phyloP scores from a whole-genome alignment of 2,797 vertebrate genomes.

The Helarctos malayanus region DNA sequence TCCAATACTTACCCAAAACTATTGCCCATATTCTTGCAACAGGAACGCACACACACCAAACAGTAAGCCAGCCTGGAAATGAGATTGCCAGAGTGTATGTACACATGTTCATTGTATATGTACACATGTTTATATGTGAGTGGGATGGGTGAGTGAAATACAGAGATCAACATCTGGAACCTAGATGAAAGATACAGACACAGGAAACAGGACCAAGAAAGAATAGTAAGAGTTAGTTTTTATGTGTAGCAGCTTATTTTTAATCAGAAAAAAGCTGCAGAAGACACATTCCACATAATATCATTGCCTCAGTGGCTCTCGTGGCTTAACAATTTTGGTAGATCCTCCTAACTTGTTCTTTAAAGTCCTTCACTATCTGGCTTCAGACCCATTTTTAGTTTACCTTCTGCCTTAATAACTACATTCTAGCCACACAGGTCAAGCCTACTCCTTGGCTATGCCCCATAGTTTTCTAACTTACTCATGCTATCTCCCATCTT shows the following conservation, averaged over 20 bases:
- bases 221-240: background rate
- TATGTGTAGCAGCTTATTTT: background rate
- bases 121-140: background rate
- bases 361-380: background rate
- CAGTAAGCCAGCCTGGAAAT: background rate
- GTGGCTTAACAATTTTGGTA: background rate
- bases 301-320: background rate
- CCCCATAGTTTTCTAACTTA: background rate
- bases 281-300: background rate
- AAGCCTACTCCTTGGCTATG: background rate
- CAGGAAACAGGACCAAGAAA: background rate
- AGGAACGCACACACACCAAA: background rate
- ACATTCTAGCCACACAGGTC: background rate
- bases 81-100: background rate
- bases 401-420: background rate
- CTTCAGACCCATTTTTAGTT: background rate
- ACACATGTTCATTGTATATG: background rate
- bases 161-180: background rate
- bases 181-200: background rate
- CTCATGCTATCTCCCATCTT: background rate
- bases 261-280: conserved; percentile 16
- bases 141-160: background rate
- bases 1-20: background rate
- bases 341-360: background rate
- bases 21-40: background rate